These are phyloP conservation scores for Rachycentron canadum DNA, from an alignment of 2,797 vertebrate genomes.

Conservation along the genomic window DNA sequence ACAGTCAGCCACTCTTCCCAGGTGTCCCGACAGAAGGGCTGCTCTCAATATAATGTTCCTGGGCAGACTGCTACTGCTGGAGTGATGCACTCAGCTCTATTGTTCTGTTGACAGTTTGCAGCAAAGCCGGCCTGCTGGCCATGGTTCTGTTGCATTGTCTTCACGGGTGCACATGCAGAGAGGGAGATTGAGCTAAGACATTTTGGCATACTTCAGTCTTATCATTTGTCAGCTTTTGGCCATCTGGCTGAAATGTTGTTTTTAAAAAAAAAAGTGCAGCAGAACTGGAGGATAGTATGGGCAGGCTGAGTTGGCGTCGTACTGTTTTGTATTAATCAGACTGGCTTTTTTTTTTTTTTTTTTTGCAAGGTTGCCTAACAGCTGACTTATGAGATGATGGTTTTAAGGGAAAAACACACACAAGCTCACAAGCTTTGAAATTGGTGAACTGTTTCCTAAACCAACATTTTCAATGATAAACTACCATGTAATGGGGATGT, in stretches of 20 bases:
- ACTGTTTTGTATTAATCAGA: constrained; percentile 14
- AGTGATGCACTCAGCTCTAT: constrained; percentile 57
- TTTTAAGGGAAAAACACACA: neutral
- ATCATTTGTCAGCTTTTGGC: constrained; percentile 52
- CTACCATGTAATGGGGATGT: constrained; percentile 24
- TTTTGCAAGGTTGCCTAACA: neutral
- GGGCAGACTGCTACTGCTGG: constrained; percentile 46
- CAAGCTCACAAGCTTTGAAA: constrained; percentile 4
- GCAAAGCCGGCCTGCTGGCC: constrained; percentile 53
- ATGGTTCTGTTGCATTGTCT: constrained; percentile 63
- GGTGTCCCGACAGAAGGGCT: constrained; percentile 46
- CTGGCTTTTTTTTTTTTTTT: neutral
- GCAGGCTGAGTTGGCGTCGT: constrained; percentile 4
- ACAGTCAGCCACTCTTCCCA: constrained; percentile 12
- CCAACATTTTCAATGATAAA: constrained; percentile 32
- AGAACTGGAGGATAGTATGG: constrained; percentile 33
- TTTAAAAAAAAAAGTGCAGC: constrained; percentile 30
- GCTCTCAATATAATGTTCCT: constrained; percentile 38
- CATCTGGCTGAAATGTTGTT: constrained; percentile 46
- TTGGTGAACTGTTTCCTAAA: constrained; percentile 2
- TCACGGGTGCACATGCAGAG: constrained; percentile 37
- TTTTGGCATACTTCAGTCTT: constrained; percentile 51
- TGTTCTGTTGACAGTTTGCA: constrained; percentile 64
- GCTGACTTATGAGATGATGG: neutral
- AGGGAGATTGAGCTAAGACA: constrained; percentile 54